A percentile compares a stretch with the other conserved stretches of the same genome.
Evolutionary conservation across 2,888 invertebrate species (phyloP).

Genomic region (Galerucella calmariensis): DNA sequence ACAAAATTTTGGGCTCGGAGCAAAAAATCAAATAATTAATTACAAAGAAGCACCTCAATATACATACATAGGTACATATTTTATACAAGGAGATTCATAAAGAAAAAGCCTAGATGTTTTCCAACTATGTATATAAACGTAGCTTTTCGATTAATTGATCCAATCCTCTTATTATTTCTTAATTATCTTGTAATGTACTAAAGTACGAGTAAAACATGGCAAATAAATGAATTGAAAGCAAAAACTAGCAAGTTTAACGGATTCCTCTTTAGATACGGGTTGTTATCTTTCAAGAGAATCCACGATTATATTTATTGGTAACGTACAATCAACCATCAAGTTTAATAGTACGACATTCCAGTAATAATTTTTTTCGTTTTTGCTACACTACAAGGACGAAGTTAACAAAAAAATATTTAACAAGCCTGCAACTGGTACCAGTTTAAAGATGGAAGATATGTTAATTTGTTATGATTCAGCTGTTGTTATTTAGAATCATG

Average conservation of each 20-base stretch:
- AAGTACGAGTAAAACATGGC: not conserved
- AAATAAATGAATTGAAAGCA: not conserved
- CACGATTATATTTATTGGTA: slow-evolving; percentile 16
- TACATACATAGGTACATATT: no score
- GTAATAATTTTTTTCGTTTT: slow-evolving; percentile 13
- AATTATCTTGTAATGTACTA: not conserved
- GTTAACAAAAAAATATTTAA: slow-evolving; percentile 8
- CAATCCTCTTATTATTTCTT: not conserved
- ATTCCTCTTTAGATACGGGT: slow-evolving; percentile 1
- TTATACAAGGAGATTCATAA: no score
- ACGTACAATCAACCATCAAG: slow-evolving; percentile 19
- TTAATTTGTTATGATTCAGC: not conserved
- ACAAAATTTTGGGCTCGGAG: no score
- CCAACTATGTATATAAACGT: no score
- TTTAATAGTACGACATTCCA: slow-evolving; percentile 29
- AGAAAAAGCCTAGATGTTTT: no score
- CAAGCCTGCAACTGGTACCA: not conserved
- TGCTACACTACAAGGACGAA: slow-evolving; percentile 16
- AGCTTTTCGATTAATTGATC: not conserved
- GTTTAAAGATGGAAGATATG: not conserved
- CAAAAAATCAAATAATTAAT: no score
- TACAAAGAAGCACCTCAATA: no score
- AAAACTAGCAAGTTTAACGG: not conserved
- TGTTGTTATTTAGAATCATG: no score
- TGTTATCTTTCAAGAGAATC: slow-evolving; percentile 14